Base-by-base conservation (phyloP, 2,888 invertebrate genomes). In the Acanthacorydalis orientalis region DNA sequence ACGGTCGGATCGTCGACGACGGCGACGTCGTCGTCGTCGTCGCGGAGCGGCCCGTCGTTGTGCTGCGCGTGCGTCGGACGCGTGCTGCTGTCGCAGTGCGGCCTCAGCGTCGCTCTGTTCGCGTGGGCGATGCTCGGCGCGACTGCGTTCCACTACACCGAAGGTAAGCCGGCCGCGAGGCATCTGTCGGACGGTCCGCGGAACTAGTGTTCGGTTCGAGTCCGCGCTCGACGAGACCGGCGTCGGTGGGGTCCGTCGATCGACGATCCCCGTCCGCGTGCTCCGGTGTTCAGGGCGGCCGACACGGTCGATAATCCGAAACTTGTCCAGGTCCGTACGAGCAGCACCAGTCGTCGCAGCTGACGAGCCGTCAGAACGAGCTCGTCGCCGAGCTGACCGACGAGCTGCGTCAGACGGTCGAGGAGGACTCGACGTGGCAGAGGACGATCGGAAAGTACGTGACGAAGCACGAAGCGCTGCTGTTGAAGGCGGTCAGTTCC, bases 121-220 rank as follows among this genome's bases (percentile, higher is more conserved):
- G 57, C 75, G 9, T 81, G 81, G 81, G 75, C 79, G 1, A 54
- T 76, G 11, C 57, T 75, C 10, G 80, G 79, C 55, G 74, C 79
- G 1, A 71, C 74, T 14, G 67, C 77, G 1, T 80, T 83, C 59
- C 72, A 76, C 51, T 67, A 69, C 15, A 77, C 77, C 50, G 82
- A 83, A 72, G 78, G 77, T 77, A 65, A 55, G 54, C 23, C n/a
- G n/a, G n/a, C n/a, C n/a, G n/a, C n/a, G n/a, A n/a, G n/a, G n/a
- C n/a, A n/a, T n/a, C n/a, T n/a, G n/a, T n/a, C n/a, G n/a, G n/a
- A n/a, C n/a, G n/a, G n/a, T n/a, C n/a, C n/a, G n/a, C n/a, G n/a
- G n/a, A n/a, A n/a, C n/a, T n/a, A n/a, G n/a, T n/a, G n/a, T n/a
- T n/a, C n/a, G n/a, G n/a, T n/a, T n/a, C n/a, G n/a, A n/a, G n/a